Conservation (phyloP, 1,140 invertebrate genomes). For the Drosophila burlai region DNA sequence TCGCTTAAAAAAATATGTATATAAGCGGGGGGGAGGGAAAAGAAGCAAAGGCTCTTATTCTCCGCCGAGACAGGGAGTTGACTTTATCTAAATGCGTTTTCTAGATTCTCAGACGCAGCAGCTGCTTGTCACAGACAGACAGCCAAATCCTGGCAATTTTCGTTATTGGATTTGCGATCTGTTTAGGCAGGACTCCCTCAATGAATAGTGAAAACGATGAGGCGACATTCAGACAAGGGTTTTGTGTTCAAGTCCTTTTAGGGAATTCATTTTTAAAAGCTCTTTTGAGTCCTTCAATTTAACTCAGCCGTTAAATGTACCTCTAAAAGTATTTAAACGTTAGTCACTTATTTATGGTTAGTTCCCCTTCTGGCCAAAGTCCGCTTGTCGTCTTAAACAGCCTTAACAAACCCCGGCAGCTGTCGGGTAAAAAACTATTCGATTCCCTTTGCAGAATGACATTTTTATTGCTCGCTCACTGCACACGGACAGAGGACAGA, state of each 20-base stretch:
- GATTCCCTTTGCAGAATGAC: conserved; percentile 62
- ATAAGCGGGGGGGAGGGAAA: background rate
- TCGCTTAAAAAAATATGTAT: background rate
- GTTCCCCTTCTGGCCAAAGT: conserved; percentile 6
- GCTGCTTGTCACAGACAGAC: conserved; percentile 19
- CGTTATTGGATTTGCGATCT: conserved; percentile 50
- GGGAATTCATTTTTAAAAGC: too few relatives aligned
- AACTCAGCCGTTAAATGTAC: too few relatives aligned
- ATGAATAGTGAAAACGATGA: background rate
- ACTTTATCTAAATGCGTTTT: conserved; percentile 54
- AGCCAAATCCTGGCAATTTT: conserved; percentile 53
- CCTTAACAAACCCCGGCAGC: conserved; percentile 30
- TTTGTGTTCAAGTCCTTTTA: too few relatives aligned
- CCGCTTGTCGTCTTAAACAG: background rate
- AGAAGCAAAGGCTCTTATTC: background rate
- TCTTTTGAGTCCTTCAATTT: background rate
- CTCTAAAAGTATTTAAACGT: conserved; percentile 1
- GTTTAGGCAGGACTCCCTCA: background rate
- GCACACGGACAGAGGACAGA: background rate
- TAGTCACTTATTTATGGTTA: conserved; percentile 5
- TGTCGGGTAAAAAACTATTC: conserved; percentile 54
- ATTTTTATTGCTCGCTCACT: conserved; percentile 63
- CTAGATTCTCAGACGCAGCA: conserved; percentile 26
- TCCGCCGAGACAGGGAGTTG: conserved; percentile 11
- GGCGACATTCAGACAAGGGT: background rate